Evolutionary conservation across 2,888 invertebrate species (phyloP).

Genomic region (Sympetrum striolatum): DNA sequence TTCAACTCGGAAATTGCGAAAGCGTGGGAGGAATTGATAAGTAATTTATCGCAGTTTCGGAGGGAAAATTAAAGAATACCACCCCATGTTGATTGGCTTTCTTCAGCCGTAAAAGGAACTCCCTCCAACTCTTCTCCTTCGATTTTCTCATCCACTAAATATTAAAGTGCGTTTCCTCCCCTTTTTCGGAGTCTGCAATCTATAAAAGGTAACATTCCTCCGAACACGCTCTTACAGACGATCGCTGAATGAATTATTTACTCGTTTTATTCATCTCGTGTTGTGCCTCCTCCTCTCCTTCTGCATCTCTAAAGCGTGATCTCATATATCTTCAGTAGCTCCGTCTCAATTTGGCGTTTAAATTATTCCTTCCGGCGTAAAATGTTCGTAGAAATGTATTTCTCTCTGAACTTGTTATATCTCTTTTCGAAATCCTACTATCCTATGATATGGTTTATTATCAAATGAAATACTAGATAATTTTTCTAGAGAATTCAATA

Average conservation of each 20-base stretch:
- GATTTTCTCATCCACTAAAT: neutral
- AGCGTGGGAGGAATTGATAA: neutral
- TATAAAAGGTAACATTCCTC: neutral
- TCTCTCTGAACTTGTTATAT: neutral
- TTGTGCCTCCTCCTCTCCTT: neutral
- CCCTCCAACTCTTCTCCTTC: neutral
- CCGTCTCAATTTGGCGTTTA: neutral
- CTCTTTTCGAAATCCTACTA: too few relatives aligned
- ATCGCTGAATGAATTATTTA: neutral
- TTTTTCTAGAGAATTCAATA: too few relatives aligned
- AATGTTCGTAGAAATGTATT: neutral
- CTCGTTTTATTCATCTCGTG: neutral
- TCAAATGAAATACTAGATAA: too few relatives aligned
- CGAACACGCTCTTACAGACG: neutral
- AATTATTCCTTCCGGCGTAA: neutral
- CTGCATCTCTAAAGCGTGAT: conserved; percentile 6
- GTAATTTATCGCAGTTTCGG: neutral
- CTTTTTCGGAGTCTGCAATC: neutral
- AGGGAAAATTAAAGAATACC: neutral
- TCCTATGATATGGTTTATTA: too few relatives aligned
- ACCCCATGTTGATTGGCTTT: too few relatives aligned
- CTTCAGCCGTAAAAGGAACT: too few relatives aligned
- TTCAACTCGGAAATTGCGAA: neutral
- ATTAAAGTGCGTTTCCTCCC: neutral
- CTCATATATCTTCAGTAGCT: neutral